Percentiles rank a stretch among this genome's conserved stretches.
Conservation (phyloP, 1,140 invertebrate genomes). For the Drosophila novamexicana region DNA sequence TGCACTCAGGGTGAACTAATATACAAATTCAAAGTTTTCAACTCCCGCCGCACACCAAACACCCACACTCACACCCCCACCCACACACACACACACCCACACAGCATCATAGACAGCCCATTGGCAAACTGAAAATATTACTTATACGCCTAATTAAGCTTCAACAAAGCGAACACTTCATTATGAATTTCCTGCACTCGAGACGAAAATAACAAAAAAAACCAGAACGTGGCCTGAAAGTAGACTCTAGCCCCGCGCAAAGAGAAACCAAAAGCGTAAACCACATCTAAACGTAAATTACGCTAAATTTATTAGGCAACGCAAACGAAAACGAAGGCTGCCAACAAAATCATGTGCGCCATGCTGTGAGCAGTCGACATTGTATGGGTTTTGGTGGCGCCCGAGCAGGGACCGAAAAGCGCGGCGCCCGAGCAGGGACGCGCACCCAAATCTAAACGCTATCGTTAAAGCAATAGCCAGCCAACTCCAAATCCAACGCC, state of each 20-base stretch:
- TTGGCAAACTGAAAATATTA: slow-evolving; percentile 71
- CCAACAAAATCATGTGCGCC: slow-evolving; percentile 30
- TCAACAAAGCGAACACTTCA: slow-evolving; percentile 80
- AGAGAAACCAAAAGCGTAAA: slow-evolving; percentile 39
- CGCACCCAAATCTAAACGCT: slow-evolving; percentile 56
- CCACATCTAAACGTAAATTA: slow-evolving; percentile 76
- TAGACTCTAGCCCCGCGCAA: not conserved
- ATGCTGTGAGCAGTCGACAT: not conserved
- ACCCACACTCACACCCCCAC: not conserved
- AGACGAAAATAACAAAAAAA: slow-evolving; percentile 18
- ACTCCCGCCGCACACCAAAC: slow-evolving; percentile 23
- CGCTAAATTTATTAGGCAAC: slow-evolving; percentile 79
- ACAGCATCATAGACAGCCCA: not conserved
- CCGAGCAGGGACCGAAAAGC: no score
- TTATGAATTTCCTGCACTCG: slow-evolving; percentile 76
- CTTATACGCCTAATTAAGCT: slow-evolving; percentile 81
- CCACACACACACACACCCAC: slow-evolving; percentile 10
- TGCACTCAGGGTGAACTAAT: slow-evolving; percentile 76
- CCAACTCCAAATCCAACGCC: slow-evolving; percentile 35
- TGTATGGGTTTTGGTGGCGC: not conserved
- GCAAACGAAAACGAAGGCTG: slow-evolving; percentile 57
- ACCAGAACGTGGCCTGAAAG: no score
- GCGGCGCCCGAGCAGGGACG: not conserved
- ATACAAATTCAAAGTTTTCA: slow-evolving; percentile 64
- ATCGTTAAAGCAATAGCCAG: slow-evolving; percentile 58